Evolutionary conservation across 2,797 vertebrate species (phyloP), one percentile per base, ranked within the genome.

Genomic region (Enteromius fasciolatus): DNA sequence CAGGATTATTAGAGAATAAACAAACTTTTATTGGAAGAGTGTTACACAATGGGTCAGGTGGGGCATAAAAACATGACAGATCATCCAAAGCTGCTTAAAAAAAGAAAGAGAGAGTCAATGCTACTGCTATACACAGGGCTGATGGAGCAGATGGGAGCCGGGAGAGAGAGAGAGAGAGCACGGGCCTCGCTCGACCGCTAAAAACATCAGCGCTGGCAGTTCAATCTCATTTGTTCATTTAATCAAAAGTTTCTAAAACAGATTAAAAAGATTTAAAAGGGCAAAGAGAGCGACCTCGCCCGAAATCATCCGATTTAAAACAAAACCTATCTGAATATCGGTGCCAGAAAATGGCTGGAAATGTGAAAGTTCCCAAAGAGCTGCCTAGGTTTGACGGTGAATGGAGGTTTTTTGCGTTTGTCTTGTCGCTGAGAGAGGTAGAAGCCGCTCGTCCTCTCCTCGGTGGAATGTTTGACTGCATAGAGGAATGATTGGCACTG

Each of bases 391-490:
- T 84, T 74, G 3, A 77, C 76, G 77, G 83, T 72, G 84, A 85
- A n/a, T 31, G 69, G 46, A 52, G 39, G 18, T 63, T 85, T 84
- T 78, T 64, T 57, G 44, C 33, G 81, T 59, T 83, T 72, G 81
- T 86, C 74, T 86, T 80, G 15, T 33, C 41, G 33, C 20, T 83
- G 77, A 46, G 79, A 85, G 89, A 90, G 90, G 89, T 87, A 85
- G 68, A 79, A 78, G 85, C 87, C 86, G 86, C 88, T 39, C 54
- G 78, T 89, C 91, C 88, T 88, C 89, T 90, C 89, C 57, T 5
- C 73, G 72, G 61, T 91, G 93, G 94, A 94, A 94, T 94, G 93
- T 93, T 76, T 59, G 72, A 90, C 87, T 93, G 92, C 91, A 92
- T 92, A 92, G 89, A 83, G 83, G 87, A 92, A 86, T 80, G 75